Base-by-base conservation (phyloP, 2,888 invertebrate species). In the Scaptomyza polygonia region DNA sequence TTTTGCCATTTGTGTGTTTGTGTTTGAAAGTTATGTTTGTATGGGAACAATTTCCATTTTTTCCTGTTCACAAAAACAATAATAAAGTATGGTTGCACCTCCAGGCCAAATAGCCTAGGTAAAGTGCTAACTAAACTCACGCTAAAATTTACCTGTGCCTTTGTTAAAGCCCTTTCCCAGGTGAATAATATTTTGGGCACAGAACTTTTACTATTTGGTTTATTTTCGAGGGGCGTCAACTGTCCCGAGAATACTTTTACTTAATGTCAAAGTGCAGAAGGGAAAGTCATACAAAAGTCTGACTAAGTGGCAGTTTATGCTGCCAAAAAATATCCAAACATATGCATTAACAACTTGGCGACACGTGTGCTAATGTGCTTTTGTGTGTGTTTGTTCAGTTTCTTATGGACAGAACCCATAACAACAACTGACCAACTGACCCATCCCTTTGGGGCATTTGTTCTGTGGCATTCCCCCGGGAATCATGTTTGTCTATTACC, bases 161-260 rank as follows among this genome's bases (percentile, higher is more conserved):
- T 47, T 55, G 18, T 44, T 32, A 40, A 64, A 56, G 39, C 57
- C 43, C 58, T 70, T 83, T 86, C 83, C 83, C 86, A 62, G 59
- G 86, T 71, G 80, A 59, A 77, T 79, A 52, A 82, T 1, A 82
- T 76, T 85, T 45, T 76, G 9, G 16, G 5, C n/a, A n/a, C 44
- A 67, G 67, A 64, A 63, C 67, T 81, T 75, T 67, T 66, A 14
- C 32, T 56, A 58, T 64, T 72, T 57, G 34, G 16, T 21, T 39
- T 44, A 40, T 25, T 40, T 39, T 51, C 11, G 12, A 36, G 9
- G 42, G 58, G 54, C 36, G 55, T 49, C 27, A 56, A 27, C 49
- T 48, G 47, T 12, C 30, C 42, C 53, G n/a, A 36, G 25, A 16
- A 65, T 43, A 29, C 32, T 36, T 44, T 27, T 54, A 39, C 21